Evolutionary conservation across 2,888 invertebrate genomes (phyloP).

Genomic region (Athalia circularis): DNA sequence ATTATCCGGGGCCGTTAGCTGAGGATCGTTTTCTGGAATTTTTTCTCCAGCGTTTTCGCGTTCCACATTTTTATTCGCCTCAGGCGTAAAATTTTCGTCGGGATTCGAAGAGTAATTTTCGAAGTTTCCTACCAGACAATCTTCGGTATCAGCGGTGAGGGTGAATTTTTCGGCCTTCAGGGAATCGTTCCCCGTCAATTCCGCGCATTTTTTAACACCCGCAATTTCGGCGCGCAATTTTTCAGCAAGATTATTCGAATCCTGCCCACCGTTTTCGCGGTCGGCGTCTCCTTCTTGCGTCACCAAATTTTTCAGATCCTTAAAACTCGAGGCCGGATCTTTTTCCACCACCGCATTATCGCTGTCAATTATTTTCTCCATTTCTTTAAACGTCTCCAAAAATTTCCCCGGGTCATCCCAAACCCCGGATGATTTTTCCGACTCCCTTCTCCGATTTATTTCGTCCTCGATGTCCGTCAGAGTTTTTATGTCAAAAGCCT

Average conservation of each 20-base stretch:
- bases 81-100: background rate
- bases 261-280: constrained; percentile 13
- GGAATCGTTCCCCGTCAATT: constrained; percentile 56
- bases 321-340: background rate
- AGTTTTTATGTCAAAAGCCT: background rate
- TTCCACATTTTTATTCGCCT: no score
- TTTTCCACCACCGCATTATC: background rate
- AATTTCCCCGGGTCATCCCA: background rate
- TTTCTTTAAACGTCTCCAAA: background rate
- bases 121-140: constrained; percentile 46
- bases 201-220: constrained; percentile 57
- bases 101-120: constrained; percentile 9
- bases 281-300: background rate
- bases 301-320: constrained; percentile 15
- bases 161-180: constrained; percentile 50
- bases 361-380: background rate
- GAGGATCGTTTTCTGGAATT: no score
- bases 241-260: constrained; percentile 12
- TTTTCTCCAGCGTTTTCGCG: no score
- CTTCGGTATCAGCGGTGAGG: background rate
- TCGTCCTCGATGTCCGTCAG: constrained; percentile 11
- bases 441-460: background rate
- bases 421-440: background rate
- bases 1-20: no score
- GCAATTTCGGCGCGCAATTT: constrained; percentile 54